Conservation (phyloP, 2,888 invertebrate species). For the Tinea trinotella region DNA sequence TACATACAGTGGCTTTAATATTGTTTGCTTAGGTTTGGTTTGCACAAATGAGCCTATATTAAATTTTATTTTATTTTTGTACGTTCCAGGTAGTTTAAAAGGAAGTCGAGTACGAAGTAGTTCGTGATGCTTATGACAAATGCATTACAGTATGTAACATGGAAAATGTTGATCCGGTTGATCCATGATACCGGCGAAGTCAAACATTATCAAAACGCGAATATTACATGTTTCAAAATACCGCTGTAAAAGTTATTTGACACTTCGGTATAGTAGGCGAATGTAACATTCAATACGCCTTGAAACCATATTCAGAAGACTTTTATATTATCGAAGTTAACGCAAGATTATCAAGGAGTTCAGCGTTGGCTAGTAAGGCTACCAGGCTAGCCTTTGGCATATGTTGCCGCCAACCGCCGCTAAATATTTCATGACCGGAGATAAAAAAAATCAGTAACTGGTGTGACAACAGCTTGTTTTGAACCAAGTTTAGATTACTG, state of each 20-base stretch:
- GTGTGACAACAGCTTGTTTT: constrained; percentile 97
- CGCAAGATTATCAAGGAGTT: constrained; percentile 96
- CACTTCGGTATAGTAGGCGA: constrained; percentile 98
- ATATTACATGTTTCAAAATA: constrained; percentile 94
- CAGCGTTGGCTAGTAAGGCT: constrained; percentile 98
- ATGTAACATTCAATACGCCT: constrained; percentile 99
- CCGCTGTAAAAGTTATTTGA: constrained; percentile 95
- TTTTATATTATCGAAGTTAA: constrained; percentile 97
- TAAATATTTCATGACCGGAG: constrained; percentile 87
- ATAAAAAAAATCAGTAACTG: constrained; percentile 96
- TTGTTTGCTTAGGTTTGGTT: too few relatives aligned
- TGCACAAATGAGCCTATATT: too few relatives aligned
- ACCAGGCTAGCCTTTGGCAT: constrained; percentile 99
- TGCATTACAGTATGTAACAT: constrained; percentile 99
- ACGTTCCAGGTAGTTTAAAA: too few relatives aligned
- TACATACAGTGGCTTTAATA: too few relatives aligned
- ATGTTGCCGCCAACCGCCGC: constrained; percentile 95
- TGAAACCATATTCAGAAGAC: constrained; percentile 93
- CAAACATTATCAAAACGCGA: constrained; percentile 97
- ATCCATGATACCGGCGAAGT: too few relatives aligned
- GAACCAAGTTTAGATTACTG: constrained; percentile 99
- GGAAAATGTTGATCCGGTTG: constrained; percentile 99
- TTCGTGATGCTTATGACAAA: constrained; percentile 97
- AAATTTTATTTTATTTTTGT: too few relatives aligned
- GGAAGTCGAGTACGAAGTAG: constrained; percentile 99